Evolutionary conservation across 2,888 invertebrate species (phyloP).

Genomic region (Plusia festucae): DNA sequence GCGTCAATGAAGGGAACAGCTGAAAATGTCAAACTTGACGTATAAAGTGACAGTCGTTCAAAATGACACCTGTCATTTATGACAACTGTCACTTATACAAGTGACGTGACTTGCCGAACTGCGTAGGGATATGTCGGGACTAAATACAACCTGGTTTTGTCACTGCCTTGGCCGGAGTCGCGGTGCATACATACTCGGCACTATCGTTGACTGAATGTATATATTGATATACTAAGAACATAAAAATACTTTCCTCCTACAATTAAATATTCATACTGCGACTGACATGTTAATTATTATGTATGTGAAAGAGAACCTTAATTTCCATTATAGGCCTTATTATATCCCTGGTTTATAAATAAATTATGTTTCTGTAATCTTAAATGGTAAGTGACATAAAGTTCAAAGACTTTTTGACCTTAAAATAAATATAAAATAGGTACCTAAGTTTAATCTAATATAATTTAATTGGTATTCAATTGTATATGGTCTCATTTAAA

Average conservation of each 20-base stretch:
- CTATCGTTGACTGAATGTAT: conserved; percentile 7
- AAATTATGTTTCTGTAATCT: conserved; percentile 28
- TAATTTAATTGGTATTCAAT: conserved; percentile 54
- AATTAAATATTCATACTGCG: no score
- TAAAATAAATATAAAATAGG: conserved; percentile 43
- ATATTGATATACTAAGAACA: conserved; percentile 19
- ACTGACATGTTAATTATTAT: conserved; percentile 40
- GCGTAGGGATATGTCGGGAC: no score
- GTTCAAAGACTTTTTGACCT: conserved; percentile 53
- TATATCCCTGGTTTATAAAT: conserved; percentile 16
- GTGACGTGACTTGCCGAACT: no score
- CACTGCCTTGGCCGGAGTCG: no score
- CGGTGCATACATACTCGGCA: no score
- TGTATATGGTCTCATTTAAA: conserved; percentile 61
- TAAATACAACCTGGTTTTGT: no score
- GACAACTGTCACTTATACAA: no score
- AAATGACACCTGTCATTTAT: no score
- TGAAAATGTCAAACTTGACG: no score
- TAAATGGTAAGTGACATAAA: conserved; percentile 30
- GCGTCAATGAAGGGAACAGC: no score
- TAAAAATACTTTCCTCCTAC: conserved; percentile 17
- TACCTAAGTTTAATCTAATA: conserved; percentile 52
- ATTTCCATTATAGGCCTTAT: conserved; percentile 35
- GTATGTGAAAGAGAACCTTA: conserved; percentile 21
- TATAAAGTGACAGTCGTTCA: no score